These are phyloP conservation scores for Spinus olivaceus DNA, from an alignment of 2,797 vertebrate species.

Conservation along the genomic window DNA sequence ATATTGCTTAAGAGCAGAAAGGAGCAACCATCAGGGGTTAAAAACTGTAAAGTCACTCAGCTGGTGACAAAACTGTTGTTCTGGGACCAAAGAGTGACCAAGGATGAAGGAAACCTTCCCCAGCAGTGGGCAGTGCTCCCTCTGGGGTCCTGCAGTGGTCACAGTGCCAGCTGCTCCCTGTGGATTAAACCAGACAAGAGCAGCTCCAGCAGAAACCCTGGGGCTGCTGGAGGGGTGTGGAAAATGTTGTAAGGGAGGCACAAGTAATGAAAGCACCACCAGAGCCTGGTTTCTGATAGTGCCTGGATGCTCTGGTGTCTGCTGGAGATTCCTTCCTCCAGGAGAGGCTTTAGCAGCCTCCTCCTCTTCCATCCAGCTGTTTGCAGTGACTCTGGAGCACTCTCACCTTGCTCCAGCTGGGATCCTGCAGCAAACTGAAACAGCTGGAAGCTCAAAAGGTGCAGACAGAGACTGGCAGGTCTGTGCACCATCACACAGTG, in stretches of 20 bases:
- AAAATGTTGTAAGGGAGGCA: neutral
- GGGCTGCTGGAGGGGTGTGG: neutral
- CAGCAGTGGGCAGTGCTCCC: accelerated
- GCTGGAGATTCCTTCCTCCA: neutral
- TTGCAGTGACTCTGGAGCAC: neutral
- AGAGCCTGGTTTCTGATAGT: neutral
- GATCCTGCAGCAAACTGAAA: neutral
- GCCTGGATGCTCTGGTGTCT: neutral
- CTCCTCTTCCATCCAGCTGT: neutral
- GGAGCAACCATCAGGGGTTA: neutral
- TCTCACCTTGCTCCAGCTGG: neutral
- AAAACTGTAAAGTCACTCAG: neutral
- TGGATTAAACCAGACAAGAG: too few species aligned
- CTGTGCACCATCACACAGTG: accelerated
- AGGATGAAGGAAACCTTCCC: neutral
- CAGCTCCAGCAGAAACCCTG: neutral
- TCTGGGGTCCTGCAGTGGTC: neutral
- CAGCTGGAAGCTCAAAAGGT: neutral
- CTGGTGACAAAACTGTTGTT: neutral
- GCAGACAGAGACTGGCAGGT: neutral
- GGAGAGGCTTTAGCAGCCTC: neutral
- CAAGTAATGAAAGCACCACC: neutral
- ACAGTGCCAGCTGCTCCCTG: neutral
- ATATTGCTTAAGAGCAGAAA: neutral
- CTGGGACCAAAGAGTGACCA: neutral